Base-by-base conservation (phyloP, 2,888 invertebrate species). In the Harpalus rufipes region DNA sequence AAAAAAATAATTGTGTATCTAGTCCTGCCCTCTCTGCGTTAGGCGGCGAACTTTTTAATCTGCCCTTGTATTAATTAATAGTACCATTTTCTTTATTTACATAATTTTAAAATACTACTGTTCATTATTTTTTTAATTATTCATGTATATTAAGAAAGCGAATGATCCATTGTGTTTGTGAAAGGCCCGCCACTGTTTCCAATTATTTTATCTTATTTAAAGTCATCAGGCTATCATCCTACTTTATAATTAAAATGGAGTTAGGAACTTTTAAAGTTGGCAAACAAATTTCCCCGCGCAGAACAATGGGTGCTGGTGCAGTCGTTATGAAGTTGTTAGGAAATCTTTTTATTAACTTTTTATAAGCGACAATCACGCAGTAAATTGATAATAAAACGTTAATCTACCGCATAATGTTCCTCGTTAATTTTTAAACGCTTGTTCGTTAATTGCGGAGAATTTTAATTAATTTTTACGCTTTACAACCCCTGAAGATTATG, bases 221-320 rank as follows among this genome's bases (percentile, higher is more conserved):
- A 61, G 25, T 21, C 65, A 63, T 61, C 63, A 81, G 59, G 61
- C 81, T 81, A 44, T 81, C 80, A 59, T 59, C 41, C 80, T 41
- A 80, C 16, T 80, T 81, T 81, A 81, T 81, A 81, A 81, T 81
- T 81, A 81, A 81, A 81, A 81, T 81, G 72, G 81, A 81, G 68
- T 81, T 81, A 68, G 72, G 58, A 81, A 68, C 56, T 68, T 80
- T 41, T 61, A 61, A 61, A 80, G 14, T 63, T 41, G 32, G 59
- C 59, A 80, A 80, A 80, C 80, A 80, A 79, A 61, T 61, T 80
- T 80, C 61, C 16, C 32, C 61, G 32, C 59, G 21, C 25, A 39
- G 72, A 81, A 81, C 81, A 81, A 81, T 63, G 18, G 61, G 41
- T 44, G 44, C 61, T 12, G 61, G 41, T 44, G 44, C 61, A 61